phyloP scores from a whole-genome alignment of 2,113 vertebrate genomes.

The Aegithalos caudatus region DNA sequence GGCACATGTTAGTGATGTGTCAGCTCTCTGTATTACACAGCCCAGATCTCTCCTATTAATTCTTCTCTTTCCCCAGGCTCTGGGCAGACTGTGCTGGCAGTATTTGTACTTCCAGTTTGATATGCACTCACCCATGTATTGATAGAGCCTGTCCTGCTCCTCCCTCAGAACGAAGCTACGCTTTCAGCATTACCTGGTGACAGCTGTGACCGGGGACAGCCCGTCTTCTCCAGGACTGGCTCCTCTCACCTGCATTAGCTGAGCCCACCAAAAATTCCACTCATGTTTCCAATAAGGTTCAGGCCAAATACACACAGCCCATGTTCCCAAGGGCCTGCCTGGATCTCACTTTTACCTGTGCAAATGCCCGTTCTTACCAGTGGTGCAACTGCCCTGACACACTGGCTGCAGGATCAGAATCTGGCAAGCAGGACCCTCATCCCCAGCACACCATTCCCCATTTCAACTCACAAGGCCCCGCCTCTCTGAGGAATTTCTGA shows the following conservation, averaged over 20 bases:
- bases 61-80: background rate
- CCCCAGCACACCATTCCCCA: background rate
- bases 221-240: accelerated
- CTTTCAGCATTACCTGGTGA: background rate
- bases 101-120: background rate
- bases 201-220: accelerated
- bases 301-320: background rate
- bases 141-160: background rate
- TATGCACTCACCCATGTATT: accelerated
- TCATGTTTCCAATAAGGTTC: background rate
- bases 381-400: background rate
- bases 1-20: accelerated
- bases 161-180: background rate
- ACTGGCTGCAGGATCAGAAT: background rate
- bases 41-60: no score
- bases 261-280: background rate
- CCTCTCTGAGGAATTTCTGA: background rate
- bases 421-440: accelerated
- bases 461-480: background rate
- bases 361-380: background rate
- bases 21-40: background rate
- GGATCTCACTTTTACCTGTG: background rate
- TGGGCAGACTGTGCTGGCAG: background rate
- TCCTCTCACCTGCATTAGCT: background rate
- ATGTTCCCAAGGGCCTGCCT: background rate